phyloP scores from a whole-genome alignment of 2,797 vertebrate species.

The Falco peregrinus region DNA sequence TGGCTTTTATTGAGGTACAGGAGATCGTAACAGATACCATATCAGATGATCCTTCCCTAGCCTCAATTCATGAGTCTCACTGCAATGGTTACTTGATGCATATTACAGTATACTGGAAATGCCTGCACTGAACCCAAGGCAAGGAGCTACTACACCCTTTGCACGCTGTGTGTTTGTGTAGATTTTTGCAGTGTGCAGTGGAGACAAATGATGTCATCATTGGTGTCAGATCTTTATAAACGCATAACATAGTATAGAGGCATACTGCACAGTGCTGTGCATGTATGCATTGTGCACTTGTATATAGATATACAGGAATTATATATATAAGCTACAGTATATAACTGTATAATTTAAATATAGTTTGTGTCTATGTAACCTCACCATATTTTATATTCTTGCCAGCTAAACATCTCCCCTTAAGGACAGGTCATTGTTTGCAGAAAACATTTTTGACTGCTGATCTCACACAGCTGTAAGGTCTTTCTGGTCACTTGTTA shows the following conservation, averaged over 20 bases:
- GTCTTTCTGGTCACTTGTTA: slow-evolving; percentile 7
- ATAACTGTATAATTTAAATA: neutral
- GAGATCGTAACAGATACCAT: neutral
- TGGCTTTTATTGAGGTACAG: neutral
- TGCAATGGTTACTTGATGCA: neutral
- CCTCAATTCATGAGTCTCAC: neutral
- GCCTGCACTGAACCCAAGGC: neutral
- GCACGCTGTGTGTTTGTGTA: neutral
- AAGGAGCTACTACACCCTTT: neutral
- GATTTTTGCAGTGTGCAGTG: neutral
- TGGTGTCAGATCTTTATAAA: neutral
- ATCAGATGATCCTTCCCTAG: neutral
- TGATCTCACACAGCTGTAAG: neutral
- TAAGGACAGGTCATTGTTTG: neutral
- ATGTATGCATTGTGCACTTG: fast-evolving
- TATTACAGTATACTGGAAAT: neutral
- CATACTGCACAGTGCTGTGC: neutral
- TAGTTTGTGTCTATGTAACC: neutral
- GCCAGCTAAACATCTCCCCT: neutral
- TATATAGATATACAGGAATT: neutral
- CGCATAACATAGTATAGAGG: neutral
- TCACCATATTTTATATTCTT: neutral
- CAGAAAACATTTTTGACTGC: neutral
- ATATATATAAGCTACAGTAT: neutral
- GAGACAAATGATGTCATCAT: fast-evolving